Conservation (phyloP, 1,140 invertebrate species). For the Orchestia grillus region DNA sequence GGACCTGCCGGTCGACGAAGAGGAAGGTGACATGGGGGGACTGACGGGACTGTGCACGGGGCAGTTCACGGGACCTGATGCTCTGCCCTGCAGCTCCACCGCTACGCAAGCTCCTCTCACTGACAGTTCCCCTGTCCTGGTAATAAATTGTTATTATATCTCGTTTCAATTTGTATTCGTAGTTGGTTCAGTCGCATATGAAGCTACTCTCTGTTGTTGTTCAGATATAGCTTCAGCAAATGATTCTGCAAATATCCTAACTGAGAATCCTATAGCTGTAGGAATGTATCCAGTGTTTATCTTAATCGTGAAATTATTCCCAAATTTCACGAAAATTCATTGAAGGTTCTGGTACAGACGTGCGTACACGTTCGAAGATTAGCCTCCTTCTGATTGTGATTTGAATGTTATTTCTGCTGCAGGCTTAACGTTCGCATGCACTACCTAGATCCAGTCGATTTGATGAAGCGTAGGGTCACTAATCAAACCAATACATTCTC, state of each 20-base stretch:
- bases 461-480: no score
- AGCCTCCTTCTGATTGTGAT: no score
- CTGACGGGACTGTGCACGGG: slow-evolving; percentile 24
- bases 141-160: background rate
- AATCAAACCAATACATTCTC: no score
- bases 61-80: background rate
- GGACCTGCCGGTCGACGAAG: background rate
- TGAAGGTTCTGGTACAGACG: background rate
- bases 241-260: background rate
- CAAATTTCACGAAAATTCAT: background rate
- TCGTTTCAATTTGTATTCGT: background rate
- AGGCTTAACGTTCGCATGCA: no score
- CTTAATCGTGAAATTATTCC: background rate
- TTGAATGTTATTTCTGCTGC: no score
- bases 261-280: background rate
- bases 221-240: no score
- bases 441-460: no score
- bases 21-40: background rate
- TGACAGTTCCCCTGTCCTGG: background rate
- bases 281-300: background rate
- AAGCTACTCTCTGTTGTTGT: background rate
- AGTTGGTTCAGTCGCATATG: background rate
- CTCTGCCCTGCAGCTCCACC: background rate
- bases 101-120: background rate
- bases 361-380: background rate